Percentiles rank a stretch among this genome's conserved stretches.
phyloP scores from a whole-genome alignment of 2,888 invertebrate species.

The Oasisia sp. region DNA sequence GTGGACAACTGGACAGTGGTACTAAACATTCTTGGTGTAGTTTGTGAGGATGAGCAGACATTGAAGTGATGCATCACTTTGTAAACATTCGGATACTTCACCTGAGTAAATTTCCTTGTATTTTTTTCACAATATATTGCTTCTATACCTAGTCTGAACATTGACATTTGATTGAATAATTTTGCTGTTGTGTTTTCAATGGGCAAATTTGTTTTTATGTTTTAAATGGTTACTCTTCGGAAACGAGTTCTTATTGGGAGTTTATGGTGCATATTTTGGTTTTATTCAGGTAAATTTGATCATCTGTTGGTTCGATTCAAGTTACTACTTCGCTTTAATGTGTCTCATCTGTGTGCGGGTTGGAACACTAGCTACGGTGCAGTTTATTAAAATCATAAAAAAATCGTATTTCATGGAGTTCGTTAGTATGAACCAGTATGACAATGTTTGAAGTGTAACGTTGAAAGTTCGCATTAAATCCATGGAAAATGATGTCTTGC shows the following conservation, averaged over 20 bases:
- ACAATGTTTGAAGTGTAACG: not conserved
- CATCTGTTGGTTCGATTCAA: not conserved
- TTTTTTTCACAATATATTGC: not conserved
- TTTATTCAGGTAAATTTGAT: not conserved
- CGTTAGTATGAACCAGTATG: not conserved
- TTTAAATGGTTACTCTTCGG: not conserved
- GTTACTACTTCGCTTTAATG: not conserved
- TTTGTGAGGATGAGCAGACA: not conserved
- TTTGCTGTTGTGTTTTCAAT: not conserved
- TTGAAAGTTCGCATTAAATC: not conserved
- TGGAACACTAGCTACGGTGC: not conserved
- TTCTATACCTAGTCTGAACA: not conserved
- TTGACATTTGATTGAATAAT: not conserved
- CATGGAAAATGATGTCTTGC: not conserved
- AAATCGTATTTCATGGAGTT: constrained; percentile 3
- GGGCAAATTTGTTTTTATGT: not conserved
- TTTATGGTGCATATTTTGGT: not conserved
- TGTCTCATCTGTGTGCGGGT: not conserved
- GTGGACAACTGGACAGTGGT: not conserved
- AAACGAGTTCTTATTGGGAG: not conserved
- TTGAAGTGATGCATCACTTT: not conserved
- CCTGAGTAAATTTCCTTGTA: not conserved
- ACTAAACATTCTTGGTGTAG: not conserved
- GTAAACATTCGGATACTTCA: not conserved
- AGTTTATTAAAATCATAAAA: not conserved